Evolutionary conservation across 2,797 vertebrate species (phyloP).

Genomic region (Simalia tracyae): DNA sequence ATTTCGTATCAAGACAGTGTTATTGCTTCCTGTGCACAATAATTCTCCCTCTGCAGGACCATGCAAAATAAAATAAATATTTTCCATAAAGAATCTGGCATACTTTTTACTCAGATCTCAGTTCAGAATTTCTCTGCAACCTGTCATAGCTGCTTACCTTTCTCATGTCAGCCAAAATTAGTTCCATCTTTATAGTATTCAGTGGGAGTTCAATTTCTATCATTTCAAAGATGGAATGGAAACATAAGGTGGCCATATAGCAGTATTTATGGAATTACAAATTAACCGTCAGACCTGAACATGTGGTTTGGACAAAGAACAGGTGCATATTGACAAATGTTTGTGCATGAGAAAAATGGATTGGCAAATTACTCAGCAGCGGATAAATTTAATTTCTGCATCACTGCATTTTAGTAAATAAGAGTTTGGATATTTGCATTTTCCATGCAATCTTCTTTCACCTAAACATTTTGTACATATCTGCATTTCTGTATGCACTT

Average conservation of each 20-base stretch:
- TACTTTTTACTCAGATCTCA: constrained; percentile 1
- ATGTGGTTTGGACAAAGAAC: not conserved
- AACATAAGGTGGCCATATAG: not conserved
- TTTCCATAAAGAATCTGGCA: not conserved
- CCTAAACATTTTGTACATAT: too few relatives aligned
- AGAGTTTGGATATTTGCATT: too few relatives aligned
- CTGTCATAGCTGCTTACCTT: not conserved
- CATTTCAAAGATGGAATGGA: not conserved
- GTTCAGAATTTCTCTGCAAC: not conserved
- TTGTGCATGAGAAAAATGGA: not conserved
- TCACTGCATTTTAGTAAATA: too few relatives aligned
- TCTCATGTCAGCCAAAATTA: not conserved
- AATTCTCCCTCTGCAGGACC: not conserved
- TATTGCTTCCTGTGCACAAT: not conserved
- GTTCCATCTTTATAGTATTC: not conserved
- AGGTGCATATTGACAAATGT: not conserved
- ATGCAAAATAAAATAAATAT: constrained; percentile 4
- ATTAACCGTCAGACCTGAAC: not conserved
- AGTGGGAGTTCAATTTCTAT: not conserved
- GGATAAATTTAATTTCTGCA: too few relatives aligned
- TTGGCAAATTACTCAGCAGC: too few relatives aligned
- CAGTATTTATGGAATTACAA: not conserved
- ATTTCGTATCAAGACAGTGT: not conserved
- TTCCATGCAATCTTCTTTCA: too few relatives aligned
- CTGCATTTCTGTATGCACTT: too few relatives aligned